Evolutionary conservation across 1,140 invertebrate genomes (phyloP).

Genomic region (Bombus vancouverensis): DNA sequence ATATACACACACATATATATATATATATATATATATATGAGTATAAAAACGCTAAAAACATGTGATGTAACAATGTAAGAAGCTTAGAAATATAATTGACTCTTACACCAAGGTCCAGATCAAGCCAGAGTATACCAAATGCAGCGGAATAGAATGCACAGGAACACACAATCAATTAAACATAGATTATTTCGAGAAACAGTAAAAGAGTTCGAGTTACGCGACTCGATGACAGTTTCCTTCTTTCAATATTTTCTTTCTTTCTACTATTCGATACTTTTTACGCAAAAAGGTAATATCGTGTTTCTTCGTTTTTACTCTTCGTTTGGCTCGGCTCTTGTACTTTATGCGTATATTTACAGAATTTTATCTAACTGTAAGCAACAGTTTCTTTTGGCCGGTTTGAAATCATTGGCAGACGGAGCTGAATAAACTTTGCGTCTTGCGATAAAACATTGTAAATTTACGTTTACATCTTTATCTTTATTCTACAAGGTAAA

Average conservation of each 20-base stretch:
- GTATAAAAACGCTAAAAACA: constrained; percentile 68
- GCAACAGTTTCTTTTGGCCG: not conserved
- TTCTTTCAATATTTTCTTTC: not conserved
- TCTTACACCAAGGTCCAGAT: constrained; percentile 83
- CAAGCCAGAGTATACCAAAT: constrained; percentile 83
- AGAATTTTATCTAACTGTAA: not conserved
- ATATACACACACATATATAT: not conserved
- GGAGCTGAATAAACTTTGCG: constrained; percentile 2
- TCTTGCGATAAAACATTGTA: not conserved
- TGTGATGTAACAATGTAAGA: constrained; percentile 75
- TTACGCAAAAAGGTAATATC: not conserved
- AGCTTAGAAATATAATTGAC: constrained; percentile 82
- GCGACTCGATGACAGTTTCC: constrained; percentile 20
- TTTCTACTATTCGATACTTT: not conserved
- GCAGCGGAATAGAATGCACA: constrained; percentile 82
- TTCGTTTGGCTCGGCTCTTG: not conserved
- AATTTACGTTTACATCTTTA: too few species aligned
- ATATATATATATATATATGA: constrained; percentile 15
- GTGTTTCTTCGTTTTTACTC: not conserved
- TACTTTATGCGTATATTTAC: constrained; percentile 7
- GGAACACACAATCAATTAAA: constrained; percentile 83
- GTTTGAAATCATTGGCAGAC: not conserved
- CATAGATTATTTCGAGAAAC: constrained; percentile 76
- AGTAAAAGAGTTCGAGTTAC: constrained; percentile 57
- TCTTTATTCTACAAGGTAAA: too few species aligned